Evolutionary conservation across 2,113 vertebrate species (phyloP).

Genomic region (Indicator maculatus): DNA sequence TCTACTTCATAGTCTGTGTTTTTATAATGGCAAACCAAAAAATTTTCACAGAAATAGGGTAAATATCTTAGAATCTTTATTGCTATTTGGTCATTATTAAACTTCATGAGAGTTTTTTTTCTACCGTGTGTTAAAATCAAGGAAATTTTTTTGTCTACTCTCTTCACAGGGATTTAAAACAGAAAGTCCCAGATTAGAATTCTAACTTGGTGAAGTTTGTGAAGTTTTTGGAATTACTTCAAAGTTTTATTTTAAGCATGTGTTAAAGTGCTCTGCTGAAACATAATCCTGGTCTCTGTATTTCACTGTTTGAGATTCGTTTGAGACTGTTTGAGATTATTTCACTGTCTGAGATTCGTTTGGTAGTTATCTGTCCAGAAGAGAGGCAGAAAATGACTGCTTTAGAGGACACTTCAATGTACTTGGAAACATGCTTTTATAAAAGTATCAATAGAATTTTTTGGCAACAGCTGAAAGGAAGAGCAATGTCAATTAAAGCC

Average conservation of each 20-base stretch:
- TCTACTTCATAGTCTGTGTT: background rate
- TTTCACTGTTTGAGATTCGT: background rate
- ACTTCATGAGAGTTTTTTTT: background rate
- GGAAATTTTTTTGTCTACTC: background rate
- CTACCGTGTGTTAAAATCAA: background rate
- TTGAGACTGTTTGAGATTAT: no score
- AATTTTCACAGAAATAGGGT: background rate
- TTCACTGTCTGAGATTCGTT: background rate
- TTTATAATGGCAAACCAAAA: background rate
- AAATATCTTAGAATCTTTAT: background rate
- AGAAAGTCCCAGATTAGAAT: background rate
- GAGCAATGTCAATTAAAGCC: background rate
- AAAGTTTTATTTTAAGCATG: background rate
- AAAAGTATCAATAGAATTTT: background rate
- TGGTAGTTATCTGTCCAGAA: background rate
- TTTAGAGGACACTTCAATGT: background rate
- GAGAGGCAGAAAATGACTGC: background rate
- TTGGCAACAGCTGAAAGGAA: slow-evolving; percentile 13
- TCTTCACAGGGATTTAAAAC: background rate
- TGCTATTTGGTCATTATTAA: background rate
- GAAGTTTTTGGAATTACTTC: background rate
- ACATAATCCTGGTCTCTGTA: background rate
- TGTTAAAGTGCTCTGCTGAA: background rate
- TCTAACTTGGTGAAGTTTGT: background rate
- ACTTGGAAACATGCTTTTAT: background rate